phyloP scores from a whole-genome alignment of 2,888 invertebrate species.

The Scaptomyza parva region DNA sequence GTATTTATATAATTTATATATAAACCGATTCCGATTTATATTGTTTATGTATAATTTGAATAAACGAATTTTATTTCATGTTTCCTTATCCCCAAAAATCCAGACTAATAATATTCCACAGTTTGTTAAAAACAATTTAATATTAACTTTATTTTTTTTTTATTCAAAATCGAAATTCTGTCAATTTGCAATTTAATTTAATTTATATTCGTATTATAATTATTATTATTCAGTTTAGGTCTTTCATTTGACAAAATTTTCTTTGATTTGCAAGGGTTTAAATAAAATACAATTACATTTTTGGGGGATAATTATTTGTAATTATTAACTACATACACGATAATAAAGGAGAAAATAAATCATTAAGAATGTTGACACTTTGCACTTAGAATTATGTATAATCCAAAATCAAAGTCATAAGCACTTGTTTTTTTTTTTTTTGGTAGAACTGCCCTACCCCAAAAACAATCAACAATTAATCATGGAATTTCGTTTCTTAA shows the following conservation, averaged over 20 bases:
- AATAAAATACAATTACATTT: conserved; percentile 53
- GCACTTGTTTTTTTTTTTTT: conserved; percentile 32
- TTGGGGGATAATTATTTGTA: conserved; percentile 48
- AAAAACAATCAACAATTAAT: conserved; percentile 44
- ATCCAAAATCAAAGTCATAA: conserved; percentile 56
- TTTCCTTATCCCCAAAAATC: conserved; percentile 3
- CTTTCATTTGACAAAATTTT: conserved; percentile 65
- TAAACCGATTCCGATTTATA: conserved; percentile 60
- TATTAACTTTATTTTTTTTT: conserved; percentile 73
- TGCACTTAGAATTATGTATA: conserved; percentile 65
- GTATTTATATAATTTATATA: conserved; percentile 55
- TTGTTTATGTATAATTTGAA: conserved; percentile 46
- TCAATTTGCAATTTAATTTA: conserved; percentile 51
- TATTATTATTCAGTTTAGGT: conserved; percentile 46
- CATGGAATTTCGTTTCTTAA: conserved; percentile 55
- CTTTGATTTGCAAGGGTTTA: conserved; percentile 39
- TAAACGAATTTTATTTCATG: conserved; percentile 51
- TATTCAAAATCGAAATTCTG: conserved; percentile 40
- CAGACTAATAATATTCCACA: conserved; percentile 12
- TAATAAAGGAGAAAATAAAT: conserved; percentile 48
- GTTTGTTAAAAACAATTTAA: conserved; percentile 61
- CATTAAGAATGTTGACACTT: conserved; percentile 75
- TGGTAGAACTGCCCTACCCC: conserved; percentile 33
- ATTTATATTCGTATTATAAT: conserved; percentile 54
- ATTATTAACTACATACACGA: conserved; percentile 60